Conservation (phyloP, 2,113 vertebrate species). For the Penelope pileata region DNA sequence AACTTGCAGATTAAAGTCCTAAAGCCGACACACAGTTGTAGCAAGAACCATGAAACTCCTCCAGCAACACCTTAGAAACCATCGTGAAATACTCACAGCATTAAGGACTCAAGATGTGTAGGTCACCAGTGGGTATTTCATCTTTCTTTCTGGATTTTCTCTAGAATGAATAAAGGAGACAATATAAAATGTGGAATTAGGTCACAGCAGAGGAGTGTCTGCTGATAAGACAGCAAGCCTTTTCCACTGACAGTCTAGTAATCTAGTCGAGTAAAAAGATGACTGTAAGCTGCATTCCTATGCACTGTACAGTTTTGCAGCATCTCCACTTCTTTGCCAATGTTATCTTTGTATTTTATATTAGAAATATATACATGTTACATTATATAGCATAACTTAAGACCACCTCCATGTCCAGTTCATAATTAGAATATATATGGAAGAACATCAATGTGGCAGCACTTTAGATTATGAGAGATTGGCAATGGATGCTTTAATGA, state of each 20-base stretch:
- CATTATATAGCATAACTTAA: not conserved
- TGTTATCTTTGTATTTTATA: not conserved
- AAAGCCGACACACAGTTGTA: not conserved
- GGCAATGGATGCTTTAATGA: not conserved
- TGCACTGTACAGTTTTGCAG: not conserved
- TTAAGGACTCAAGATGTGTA: not conserved
- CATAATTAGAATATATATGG: not conserved
- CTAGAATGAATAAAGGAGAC: not conserved
- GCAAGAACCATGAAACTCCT: not conserved
- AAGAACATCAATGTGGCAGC: not conserved
- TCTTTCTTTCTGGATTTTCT: not conserved
- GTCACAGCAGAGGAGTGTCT: not conserved
- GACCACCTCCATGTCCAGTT: not conserved
- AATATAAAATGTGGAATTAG: not conserved
- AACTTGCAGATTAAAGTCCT: not conserved
- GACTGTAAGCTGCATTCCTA: not conserved
- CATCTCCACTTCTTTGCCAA: not conserved
- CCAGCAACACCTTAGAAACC: not conserved
- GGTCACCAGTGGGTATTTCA: not conserved
- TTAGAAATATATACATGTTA: not conserved
- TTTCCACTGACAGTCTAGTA: not conserved
- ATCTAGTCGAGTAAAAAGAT: slow-evolving; percentile 2
- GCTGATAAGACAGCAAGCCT: not conserved
- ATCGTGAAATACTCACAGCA: not conserved
- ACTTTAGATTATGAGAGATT: not conserved